Conservation (phyloP, 1,140 invertebrate genomes). For the Aphelenchoides fujianensis region DNA sequence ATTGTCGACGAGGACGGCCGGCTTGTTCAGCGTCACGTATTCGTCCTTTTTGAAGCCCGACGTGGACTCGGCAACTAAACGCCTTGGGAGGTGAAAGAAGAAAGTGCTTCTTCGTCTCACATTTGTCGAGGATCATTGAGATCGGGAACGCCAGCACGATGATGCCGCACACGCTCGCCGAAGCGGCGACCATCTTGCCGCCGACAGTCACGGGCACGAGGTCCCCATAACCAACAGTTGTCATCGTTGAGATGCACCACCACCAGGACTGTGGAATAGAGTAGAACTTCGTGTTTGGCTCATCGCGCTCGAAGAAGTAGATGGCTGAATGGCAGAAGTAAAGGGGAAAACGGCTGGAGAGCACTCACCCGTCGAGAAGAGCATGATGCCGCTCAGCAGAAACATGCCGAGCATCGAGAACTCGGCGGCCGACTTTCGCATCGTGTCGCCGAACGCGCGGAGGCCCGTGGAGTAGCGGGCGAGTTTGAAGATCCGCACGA, state of each 20-base stretch:
- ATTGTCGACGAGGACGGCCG: conserved; percentile 10
- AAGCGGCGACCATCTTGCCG: conserved; percentile 47
- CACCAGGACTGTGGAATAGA: conserved; percentile 96
- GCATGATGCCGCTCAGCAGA: conserved; percentile 94
- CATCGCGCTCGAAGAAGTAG: conserved; percentile 96
- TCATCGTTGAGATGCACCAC: conserved; percentile 69
- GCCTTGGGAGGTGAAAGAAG: no score
- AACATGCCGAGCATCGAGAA: conserved; percentile 99
- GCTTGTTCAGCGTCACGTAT: neutral
- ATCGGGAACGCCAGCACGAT: conserved; percentile 55
- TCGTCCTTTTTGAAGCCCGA: conserved; percentile 2
- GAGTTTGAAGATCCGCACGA: conserved; percentile 94
- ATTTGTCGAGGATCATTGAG: conserved; percentile 59
- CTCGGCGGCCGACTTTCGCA: conserved; percentile 99
- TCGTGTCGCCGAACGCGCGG: conserved; percentile 92
- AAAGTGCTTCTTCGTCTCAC: no score
- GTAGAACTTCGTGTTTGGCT: conserved; percentile 91
- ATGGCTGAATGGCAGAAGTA: no score
- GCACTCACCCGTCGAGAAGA: conserved; percentile 87
- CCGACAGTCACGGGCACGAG: conserved; percentile 69
- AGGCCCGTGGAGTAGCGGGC: conserved; percentile 96
- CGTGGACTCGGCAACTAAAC: conserved; percentile 46
- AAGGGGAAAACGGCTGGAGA: no score
- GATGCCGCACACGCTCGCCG: conserved; percentile 53
- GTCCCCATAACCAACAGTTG: conserved; percentile 73